A percentile compares a stretch with the other conserved stretches of the same genome.
These are phyloP conservation scores for Dicyrtoma fusca DNA, from an alignment of 2,888 invertebrate genomes.

Conservation along the genomic window DNA sequence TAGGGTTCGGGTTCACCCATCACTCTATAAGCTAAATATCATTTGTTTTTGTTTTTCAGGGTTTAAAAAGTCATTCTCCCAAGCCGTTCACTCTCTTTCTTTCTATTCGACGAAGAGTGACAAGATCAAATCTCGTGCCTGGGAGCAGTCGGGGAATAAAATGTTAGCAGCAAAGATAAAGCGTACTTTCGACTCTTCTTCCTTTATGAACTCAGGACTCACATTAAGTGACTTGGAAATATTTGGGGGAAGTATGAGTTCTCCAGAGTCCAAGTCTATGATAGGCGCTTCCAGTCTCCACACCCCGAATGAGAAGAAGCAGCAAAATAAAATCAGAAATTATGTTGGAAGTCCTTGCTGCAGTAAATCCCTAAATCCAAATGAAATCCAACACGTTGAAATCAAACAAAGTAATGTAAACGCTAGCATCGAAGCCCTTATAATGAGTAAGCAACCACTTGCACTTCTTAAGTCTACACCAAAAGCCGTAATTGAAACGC, in stretches of 20 bases:
- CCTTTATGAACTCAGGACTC: slow-evolving; percentile 39
- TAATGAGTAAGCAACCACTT: slow-evolving; percentile 32
- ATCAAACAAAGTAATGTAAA: slow-evolving; percentile 42
- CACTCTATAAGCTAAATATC: too few relatives aligned
- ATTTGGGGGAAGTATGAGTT: slow-evolving; percentile 28
- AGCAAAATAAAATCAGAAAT: neutral
- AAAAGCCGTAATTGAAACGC: slow-evolving; percentile 38
- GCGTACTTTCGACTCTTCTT: slow-evolving; percentile 45
- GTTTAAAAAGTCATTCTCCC: neutral
- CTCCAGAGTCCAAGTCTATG: slow-evolving; percentile 27
- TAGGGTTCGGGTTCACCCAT: too few relatives aligned
- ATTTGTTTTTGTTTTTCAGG: neutral
- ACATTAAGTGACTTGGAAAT: slow-evolving; percentile 45
- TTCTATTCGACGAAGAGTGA: slow-evolving; percentile 32
- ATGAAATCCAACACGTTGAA: slow-evolving; percentile 26
- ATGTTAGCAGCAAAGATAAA: slow-evolving; percentile 52
- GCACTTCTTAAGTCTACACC: slow-evolving; percentile 22
- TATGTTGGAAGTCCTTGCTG: slow-evolving; percentile 26
- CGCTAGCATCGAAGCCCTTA: slow-evolving; percentile 43
- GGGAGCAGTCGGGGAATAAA: slow-evolving; percentile 50
- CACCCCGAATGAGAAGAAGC: neutral
- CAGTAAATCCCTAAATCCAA: slow-evolving; percentile 32
- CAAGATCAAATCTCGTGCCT: slow-evolving; percentile 39
- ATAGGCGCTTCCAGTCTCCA: neutral
- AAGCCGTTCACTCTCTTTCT: slow-evolving; percentile 18